A percentile compares a stretch with the other conserved stretches of the same genome.
Conservation (phyloP, 2,797 vertebrate genomes). For the Lutjanus campechanus region DNA sequence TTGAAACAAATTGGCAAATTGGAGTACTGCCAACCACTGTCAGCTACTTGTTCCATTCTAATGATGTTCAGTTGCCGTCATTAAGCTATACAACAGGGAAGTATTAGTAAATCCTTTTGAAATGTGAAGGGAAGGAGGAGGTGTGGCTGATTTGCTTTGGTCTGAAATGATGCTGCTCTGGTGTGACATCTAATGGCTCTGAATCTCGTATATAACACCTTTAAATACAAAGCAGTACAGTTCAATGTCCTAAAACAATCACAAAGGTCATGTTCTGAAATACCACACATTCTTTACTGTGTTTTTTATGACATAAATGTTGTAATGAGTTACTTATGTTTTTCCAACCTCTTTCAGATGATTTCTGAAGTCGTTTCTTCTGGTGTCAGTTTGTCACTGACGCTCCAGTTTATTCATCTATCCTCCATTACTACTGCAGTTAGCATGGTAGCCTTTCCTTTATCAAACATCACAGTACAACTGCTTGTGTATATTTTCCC, state of each 20-base stretch:
- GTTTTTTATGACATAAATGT: background rate
- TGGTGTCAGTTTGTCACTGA: slow-evolving; percentile 15
- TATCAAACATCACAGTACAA: slow-evolving; percentile 20
- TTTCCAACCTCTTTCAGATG: background rate
- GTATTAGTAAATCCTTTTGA: too few species aligned
- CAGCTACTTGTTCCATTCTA: too few species aligned
- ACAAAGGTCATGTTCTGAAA: background rate
- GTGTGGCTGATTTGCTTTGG: too few species aligned
- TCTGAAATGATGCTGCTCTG: too few species aligned
- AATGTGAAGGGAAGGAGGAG: too few species aligned
- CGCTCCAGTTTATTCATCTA: slow-evolving; percentile 1
- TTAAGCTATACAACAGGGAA: too few species aligned
- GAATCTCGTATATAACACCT: too few species aligned
- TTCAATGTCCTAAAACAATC: background rate
- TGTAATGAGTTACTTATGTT: background rate
- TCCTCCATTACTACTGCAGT: slow-evolving; percentile 15
- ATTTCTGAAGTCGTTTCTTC: slow-evolving; percentile 22
- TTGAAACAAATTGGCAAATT: too few species aligned
- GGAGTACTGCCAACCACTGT: too few species aligned
- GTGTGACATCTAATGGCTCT: too few species aligned
- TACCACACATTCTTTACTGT: background rate
- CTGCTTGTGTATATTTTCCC: background rate
- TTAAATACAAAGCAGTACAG: too few species aligned
- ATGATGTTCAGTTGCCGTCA: too few species aligned
- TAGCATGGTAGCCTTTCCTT: slow-evolving; percentile 43